Conservation (phyloP, 2,888 invertebrate species). For the Megaustenia siamemsis region DNA sequence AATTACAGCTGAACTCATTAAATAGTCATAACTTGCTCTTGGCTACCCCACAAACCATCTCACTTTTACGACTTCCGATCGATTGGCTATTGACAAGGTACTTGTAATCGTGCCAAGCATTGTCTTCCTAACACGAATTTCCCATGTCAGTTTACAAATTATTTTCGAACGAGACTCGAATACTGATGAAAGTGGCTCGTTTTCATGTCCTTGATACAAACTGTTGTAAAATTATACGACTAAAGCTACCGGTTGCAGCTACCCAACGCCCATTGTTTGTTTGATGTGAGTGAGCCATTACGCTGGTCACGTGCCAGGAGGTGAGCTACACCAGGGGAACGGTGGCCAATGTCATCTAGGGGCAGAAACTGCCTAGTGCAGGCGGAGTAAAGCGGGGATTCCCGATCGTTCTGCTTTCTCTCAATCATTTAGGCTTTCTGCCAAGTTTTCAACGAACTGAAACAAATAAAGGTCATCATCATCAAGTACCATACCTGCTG, state of each 20-base stretch:
- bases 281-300: not conserved
- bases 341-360: not conserved
- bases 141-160: not conserved
- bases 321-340: not conserved
- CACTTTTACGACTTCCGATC: conserved; percentile 3
- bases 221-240: not conserved
- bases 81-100: conserved; percentile 1
- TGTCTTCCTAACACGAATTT: not conserved
- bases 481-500: too few relatives aligned
- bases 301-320: not conserved
- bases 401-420: too few relatives aligned
- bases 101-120: not conserved
- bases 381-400: too few relatives aligned
- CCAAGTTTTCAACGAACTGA: too few relatives aligned
- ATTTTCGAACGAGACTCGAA: not conserved
- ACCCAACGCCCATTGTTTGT: not conserved
- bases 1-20: not conserved
- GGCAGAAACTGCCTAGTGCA: not conserved
- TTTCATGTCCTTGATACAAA: not conserved
- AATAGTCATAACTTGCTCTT: not conserved
- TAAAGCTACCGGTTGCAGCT: not conserved
- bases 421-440: too few relatives aligned
- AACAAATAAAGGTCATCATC: too few relatives aligned
- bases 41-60: not conserved
- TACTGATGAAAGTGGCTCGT: not conserved